phyloP scores from a whole-genome alignment of 2,888 invertebrate genomes.

The Dasysyrphus albostriatus region DNA sequence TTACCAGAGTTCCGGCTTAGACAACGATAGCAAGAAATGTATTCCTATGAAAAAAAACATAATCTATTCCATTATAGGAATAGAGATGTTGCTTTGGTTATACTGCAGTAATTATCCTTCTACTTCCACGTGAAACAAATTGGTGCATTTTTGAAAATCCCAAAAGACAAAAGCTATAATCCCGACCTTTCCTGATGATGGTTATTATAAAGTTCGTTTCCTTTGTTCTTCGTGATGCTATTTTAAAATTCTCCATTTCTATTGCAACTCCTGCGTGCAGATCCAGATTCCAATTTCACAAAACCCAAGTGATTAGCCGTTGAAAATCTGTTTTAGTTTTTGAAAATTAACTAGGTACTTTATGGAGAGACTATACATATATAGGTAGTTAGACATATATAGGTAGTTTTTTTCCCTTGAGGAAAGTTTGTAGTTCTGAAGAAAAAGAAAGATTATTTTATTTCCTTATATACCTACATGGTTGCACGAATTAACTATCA shows the following conservation, averaged over 20 bases:
- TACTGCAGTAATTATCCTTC: background rate
- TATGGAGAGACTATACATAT: too few relatives aligned
- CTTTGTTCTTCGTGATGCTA: background rate
- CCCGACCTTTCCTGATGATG: background rate
- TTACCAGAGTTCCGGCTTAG: too few relatives aligned
- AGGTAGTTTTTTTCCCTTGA: background rate
- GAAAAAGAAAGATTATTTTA: background rate
- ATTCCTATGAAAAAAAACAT: background rate
- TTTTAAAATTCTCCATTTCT: slow-evolving; percentile 4
- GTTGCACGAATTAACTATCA: too few relatives aligned
- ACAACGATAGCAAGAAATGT: too few relatives aligned
- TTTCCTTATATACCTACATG: too few relatives aligned
- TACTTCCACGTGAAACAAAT: background rate
- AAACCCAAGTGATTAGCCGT: background rate
- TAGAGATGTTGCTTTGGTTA: too few relatives aligned
- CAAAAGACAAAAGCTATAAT: background rate
- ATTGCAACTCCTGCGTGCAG: background rate
- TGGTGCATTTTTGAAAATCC: background rate
- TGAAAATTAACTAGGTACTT: background rate
- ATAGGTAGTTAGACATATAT: too few relatives aligned
- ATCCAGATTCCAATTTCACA: background rate
- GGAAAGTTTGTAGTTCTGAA: background rate
- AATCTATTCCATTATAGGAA: too few relatives aligned
- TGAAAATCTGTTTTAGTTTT: background rate
- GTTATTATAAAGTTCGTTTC: background rate